Percentiles rank a stretch among this genome's conserved stretches.
Evolutionary conservation across 2,113 vertebrate genomes (phyloP).

Genomic region (Hydrolagus affinis): DNA sequence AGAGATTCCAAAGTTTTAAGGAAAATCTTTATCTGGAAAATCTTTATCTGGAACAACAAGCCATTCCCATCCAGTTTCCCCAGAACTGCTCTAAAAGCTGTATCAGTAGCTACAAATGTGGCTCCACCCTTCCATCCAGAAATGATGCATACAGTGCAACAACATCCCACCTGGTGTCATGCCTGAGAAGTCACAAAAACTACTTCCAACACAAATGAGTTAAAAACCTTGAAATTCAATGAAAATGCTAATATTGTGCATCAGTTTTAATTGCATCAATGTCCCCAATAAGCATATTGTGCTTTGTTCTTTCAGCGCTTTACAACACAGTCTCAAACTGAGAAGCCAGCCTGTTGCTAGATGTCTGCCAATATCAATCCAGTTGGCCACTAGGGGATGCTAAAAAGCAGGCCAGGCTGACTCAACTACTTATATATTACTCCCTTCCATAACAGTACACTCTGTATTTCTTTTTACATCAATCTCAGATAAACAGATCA

Average conservation of each 20-base stretch:
- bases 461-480: background rate
- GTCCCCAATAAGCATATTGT: background rate
- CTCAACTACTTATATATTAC: background rate
- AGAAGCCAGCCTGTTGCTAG: no score
- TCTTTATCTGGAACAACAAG: background rate
- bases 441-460: background rate
- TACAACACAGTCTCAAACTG: background rate
- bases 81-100: background rate
- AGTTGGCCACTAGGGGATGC: background rate
- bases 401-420: background rate
- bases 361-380: background rate
- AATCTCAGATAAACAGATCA: background rate
- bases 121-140: background rate
- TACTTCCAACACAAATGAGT: background rate
- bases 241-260: background rate
- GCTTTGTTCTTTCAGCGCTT: background rate
- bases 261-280: background rate
- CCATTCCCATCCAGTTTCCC: background rate
- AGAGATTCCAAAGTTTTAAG: background rate
- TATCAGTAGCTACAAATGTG: background rate
- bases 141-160: background rate
- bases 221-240: background rate
- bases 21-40: slow-evolving; percentile 8
- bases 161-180: slow-evolving; percentile 19
- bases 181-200: background rate